phyloP scores from a whole-genome alignment of 1,140 invertebrate species.

The Drosophila nannoptera region DNA sequence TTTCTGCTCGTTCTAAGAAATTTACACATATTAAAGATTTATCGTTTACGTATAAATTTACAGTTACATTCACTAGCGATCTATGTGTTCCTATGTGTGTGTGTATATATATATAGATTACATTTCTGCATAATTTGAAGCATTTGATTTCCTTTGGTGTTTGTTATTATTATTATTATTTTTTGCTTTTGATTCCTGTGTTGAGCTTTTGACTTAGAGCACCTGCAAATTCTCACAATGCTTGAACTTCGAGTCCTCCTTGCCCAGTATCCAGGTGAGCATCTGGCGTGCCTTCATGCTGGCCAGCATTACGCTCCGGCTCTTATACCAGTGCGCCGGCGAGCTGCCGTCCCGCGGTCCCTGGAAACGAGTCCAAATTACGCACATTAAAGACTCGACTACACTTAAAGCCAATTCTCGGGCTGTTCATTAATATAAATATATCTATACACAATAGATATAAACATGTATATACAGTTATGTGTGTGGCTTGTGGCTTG shows the following conservation, averaged over 20 bases:
- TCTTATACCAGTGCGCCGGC: conserved; percentile 89
- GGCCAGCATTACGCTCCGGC: conserved; percentile 87
- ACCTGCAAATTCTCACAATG: conserved; percentile 93
- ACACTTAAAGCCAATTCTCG: too few relatives aligned
- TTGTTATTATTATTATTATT: conserved; percentile 22
- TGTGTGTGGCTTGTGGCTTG: neutral
- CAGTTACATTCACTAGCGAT: conserved; percentile 15
- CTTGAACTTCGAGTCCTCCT: conserved; percentile 93
- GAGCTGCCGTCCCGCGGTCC: conserved; percentile 81
- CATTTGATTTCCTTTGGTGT: conserved; percentile 35
- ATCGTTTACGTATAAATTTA: conserved; percentile 23
- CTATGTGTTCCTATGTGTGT: conserved; percentile 9
- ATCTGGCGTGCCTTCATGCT: conserved; percentile 93
- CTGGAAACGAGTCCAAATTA: conserved; percentile 60
- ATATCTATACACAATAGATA: too few relatives aligned
- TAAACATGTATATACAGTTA: too few relatives aligned
- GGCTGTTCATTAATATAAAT: too few relatives aligned
- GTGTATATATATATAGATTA: conserved; percentile 14
- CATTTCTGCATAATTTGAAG: conserved; percentile 44
- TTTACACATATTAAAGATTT: conserved; percentile 28
- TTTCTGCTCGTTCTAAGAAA: conserved; percentile 15
- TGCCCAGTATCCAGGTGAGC: conserved; percentile 93
- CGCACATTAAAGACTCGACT: neutral
- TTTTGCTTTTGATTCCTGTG: neutral
- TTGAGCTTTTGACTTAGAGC: conserved; percentile 77